Evolutionary conservation across 1,140 invertebrate species (phyloP), one percentile per base, ranked within the genome.

Genomic region (Drosophila rhopaloa): DNA sequence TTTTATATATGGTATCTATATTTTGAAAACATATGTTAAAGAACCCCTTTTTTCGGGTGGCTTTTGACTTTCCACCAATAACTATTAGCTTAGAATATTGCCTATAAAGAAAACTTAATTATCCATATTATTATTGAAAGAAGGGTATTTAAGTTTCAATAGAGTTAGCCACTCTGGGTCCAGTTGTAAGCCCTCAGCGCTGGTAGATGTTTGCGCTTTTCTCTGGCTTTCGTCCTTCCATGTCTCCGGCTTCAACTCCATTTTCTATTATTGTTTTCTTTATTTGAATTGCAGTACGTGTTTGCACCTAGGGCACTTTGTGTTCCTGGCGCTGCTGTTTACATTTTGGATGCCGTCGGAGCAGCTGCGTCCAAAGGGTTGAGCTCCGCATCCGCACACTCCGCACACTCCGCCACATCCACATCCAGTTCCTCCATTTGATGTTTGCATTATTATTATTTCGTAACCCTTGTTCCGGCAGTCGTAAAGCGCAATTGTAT

Each of bases 231-330:
- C 48, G 62, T 50, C 67, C 67, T 85, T 75, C 55, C 51, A 68
- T 63, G 46, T 73, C 51, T 58, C 47, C 48, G 71, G 57, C 84
- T 79, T 73, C 72, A 57, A 60, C 73, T 89, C 84, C 76, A 89
- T 83, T 88, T 88, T 88, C 84, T 89, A 83, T 88, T 88, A 88
- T 88, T 88, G 83, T 88, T 88, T 89, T 77, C 83, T 88, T 88
- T 88, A 88, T 89, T 88, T 88, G 84, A 88, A 88, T 88, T 89
- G 74, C 82, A 68, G 76, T 88, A 89, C 83, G 83, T 88, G 83
- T 89, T 86, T 88, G 76, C 84, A 88, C 83, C 83, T 89, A 55
- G 54, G 84, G 83, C 84, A 83, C 82, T 88, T 89, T 88, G 70
- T 60, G 58, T 43, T 41, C 10, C 14, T 55, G 16, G 29, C 16